Conservation (phyloP, 2,888 invertebrate species). For the Eupithecia dodoneata region DNA sequence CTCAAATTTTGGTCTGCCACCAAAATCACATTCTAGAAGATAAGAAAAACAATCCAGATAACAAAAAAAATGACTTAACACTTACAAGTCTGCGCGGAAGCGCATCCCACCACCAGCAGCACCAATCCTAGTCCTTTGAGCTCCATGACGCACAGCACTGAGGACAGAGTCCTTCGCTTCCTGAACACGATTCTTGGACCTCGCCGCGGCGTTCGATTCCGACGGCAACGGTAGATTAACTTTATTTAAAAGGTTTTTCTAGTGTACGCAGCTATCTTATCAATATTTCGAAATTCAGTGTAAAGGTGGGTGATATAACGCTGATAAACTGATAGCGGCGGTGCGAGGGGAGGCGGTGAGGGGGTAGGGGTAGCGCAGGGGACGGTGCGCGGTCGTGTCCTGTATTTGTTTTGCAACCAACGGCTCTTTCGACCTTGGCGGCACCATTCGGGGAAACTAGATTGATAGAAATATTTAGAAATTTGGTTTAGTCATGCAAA, state of each 20-base stretch:
- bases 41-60: conserved; percentile 14
- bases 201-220: conserved; percentile 56
- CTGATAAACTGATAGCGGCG: conserved; percentile 53
- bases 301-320: conserved; percentile 71
- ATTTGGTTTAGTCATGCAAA: background rate
- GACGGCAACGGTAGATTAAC: conserved; percentile 50
- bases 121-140: conserved; percentile 51
- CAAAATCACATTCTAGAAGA: conserved; percentile 12
- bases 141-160: conserved; percentile 53
- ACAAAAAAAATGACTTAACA: conserved; percentile 32
- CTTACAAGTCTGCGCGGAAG: conserved; percentile 63
- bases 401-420: conserved; percentile 16
- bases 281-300: conserved; percentile 75
- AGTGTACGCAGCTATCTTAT: conserved; percentile 66
- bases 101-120: conserved; percentile 53
- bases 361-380: conserved; percentile 53
- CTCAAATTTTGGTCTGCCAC: background rate
- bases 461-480: background rate
- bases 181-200: conserved; percentile 41
- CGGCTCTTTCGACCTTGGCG: conserved; percentile 20
- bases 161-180: conserved; percentile 41
- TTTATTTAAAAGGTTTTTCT: conserved; percentile 57
- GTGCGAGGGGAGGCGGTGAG: conserved; percentile 45
- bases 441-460: background rate
- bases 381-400: conserved; percentile 31